Conservation (phyloP, 2,797 vertebrate species). For the Neosilurus mollespiculum region DNA sequence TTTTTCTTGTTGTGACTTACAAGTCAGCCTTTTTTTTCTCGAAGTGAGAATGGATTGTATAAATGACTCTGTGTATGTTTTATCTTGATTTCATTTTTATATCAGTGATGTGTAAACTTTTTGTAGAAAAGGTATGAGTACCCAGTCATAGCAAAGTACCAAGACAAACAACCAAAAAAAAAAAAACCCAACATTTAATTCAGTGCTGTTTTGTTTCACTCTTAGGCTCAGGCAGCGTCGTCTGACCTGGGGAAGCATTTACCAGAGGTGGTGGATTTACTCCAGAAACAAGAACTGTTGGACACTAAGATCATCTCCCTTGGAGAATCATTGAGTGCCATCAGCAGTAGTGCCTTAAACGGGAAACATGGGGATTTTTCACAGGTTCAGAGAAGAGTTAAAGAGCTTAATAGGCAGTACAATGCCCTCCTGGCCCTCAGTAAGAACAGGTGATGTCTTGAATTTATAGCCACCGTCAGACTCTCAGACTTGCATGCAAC, state of each 20-base stretch:
- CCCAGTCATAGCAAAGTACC: not conserved
- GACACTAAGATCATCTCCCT: conserved; percentile 79
- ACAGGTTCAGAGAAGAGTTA: conserved; percentile 76
- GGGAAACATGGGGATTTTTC: conserved; percentile 63
- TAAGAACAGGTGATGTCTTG: conserved; percentile 75
- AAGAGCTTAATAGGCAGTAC: conserved; percentile 74
- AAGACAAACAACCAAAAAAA: no score
- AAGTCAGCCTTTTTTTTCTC: no score
- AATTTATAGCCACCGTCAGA: not conserved
- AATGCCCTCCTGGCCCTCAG: conserved; percentile 74
- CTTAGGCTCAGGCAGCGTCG: conserved; percentile 72
- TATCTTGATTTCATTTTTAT: not conserved
- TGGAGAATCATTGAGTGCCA: conserved; percentile 70
- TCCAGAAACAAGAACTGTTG: conserved; percentile 84
- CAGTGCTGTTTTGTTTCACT: no score
- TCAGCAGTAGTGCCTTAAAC: conserved; percentile 67
- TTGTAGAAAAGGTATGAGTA: not conserved
- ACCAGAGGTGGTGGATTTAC: conserved; percentile 76
- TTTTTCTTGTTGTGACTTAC: no score
- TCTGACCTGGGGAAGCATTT: conserved; percentile 79
- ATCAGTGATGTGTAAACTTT: not conserved
- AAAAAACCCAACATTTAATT: no score
- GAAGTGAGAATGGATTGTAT: not conserved
- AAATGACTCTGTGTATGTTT: not conserved
- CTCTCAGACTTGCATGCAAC: not conserved